Percentiles rank a stretch among this genome's conserved stretches.
phyloP scores from a whole-genome alignment of 1,140 invertebrate species.

The Micrasema minimum region DNA sequence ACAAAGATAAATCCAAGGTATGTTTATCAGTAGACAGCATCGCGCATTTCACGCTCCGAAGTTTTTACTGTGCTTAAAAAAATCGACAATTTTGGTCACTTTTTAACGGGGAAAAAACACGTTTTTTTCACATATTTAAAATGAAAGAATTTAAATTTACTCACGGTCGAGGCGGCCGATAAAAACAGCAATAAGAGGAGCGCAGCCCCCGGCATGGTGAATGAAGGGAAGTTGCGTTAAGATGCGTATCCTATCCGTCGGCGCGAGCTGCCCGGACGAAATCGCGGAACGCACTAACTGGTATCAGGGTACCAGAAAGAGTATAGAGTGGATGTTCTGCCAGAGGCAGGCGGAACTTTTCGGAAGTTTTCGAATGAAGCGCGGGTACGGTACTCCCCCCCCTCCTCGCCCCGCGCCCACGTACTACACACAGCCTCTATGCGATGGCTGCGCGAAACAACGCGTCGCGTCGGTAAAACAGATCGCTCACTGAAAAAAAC shows the following conservation, averaged over 20 bases:
- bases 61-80: no score
- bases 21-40: no score
- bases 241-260: constrained; percentile 20
- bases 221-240: constrained; percentile 1
- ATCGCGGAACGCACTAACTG: constrained; percentile 26
- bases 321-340: no score
- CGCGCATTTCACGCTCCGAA: no score
- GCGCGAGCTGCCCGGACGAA: constrained; percentile 17
- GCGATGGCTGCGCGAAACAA: no score
- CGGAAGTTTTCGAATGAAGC: constrained; percentile 22
- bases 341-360: constrained; percentile 10
- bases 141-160: not conserved
- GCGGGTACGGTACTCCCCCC: not conserved
- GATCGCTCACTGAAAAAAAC: no score
- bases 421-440: constrained; percentile 5
- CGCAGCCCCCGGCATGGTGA: constrained; percentile 7
- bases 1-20: no score
- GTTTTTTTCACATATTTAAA: no score
- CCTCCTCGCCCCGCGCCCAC: constrained; percentile 8
- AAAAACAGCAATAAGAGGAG: constrained; percentile 16
- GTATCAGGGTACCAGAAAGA: no score
- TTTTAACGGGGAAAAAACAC: no score
- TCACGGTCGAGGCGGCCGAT: constrained; percentile 20
- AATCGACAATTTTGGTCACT: not conserved
- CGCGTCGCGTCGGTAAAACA: constrained; percentile 11